These are phyloP conservation scores for Cephus nigrinus DNA, from an alignment of 2,888 invertebrate genomes.

Conservation along the genomic window DNA sequence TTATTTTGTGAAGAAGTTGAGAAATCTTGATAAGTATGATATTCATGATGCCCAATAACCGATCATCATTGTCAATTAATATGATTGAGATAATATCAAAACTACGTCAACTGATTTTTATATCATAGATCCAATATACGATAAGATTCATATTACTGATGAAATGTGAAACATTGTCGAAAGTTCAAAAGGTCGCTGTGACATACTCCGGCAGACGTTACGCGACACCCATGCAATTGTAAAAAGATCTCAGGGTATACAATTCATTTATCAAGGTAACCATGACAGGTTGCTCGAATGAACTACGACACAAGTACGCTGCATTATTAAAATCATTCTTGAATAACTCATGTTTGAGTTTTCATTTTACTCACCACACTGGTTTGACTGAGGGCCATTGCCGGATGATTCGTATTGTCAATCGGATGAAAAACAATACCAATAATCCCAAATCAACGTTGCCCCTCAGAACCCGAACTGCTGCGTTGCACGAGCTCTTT, in stretches of 20 bases:
- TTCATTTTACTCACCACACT: slow-evolving; percentile 71
- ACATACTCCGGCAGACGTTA: not conserved
- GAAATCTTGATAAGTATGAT: not conserved
- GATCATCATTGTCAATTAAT: not conserved
- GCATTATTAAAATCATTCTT: slow-evolving; percentile 1
- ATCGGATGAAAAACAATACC: slow-evolving; percentile 57
- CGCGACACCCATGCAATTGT: not conserved
- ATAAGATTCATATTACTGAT: not conserved
- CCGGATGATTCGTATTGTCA: slow-evolving; percentile 62
- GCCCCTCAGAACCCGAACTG: slow-evolving; percentile 59
- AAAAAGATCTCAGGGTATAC: not conserved
- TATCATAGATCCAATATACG: not conserved
- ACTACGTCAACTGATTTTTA: not conserved
- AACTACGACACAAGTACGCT: slow-evolving; percentile 18
- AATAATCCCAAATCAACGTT: slow-evolving; percentile 54
- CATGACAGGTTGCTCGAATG: slow-evolving; percentile 20
- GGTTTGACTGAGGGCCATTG: slow-evolving; percentile 79
- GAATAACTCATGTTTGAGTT: slow-evolving; percentile 20
- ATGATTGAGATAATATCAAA: not conserved
- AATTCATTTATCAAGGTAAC: slow-evolving; percentile 14
- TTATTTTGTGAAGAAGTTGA: not conserved
- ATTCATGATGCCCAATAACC: not conserved
- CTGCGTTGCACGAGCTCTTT: slow-evolving; percentile 59
- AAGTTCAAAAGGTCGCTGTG: not conserved
- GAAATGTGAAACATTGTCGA: not conserved